These are phyloP conservation scores for Brachyrhaphis roseni DNA, from an alignment of 2,797 vertebrate genomes.

Conservation along the genomic window DNA sequence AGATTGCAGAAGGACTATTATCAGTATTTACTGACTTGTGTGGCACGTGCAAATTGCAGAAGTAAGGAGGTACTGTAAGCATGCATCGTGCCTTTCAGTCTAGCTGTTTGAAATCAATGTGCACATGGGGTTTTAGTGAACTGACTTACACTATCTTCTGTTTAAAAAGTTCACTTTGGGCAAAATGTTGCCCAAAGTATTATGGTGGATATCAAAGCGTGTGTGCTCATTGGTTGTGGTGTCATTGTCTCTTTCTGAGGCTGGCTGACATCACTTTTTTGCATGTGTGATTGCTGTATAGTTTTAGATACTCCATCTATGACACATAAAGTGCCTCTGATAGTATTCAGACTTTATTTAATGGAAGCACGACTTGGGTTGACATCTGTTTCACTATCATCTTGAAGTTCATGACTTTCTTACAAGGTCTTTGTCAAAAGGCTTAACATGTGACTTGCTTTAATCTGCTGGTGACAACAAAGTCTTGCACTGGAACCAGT, in stretches of 20 bases:
- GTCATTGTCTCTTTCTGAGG: conserved; percentile 24
- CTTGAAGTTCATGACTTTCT: background rate
- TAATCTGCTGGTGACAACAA: background rate
- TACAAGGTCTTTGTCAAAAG: background rate
- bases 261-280: background rate
- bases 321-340: background rate
- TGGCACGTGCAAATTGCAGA: conserved; percentile 7
- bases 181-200: too few species aligned
- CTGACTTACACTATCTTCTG: background rate
- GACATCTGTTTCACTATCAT: background rate
- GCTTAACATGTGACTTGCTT: background rate
- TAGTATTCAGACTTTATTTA: background rate
- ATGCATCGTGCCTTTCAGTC: conserved; percentile 12
- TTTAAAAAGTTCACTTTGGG: background rate
- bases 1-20: background rate
- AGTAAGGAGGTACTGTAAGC: conserved; percentile 4
- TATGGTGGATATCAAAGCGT: background rate
- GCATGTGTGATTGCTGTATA: background rate
- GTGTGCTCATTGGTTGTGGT: background rate
- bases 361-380: background rate
- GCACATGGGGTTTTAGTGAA: background rate
- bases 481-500: background rate
- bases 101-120: conserved; percentile 25
- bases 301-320: background rate
- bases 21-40: background rate